A percentile compares a stretch with the other conserved stretches of the same genome.
phyloP scores from a whole-genome alignment of 2,888 invertebrate genomes.

The Spicauda simplicius region DNA sequence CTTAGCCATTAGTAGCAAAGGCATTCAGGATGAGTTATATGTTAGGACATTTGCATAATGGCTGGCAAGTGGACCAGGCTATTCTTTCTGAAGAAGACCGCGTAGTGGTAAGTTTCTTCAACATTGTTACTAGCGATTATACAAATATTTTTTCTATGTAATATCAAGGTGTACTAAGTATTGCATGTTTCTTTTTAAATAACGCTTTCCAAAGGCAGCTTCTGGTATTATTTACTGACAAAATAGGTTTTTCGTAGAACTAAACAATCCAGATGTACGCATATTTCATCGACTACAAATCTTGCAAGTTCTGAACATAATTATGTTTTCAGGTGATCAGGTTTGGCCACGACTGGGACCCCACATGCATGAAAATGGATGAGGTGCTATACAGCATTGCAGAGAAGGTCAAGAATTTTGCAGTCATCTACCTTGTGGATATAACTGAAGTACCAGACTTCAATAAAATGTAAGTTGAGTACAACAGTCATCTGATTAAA shows the following conservation, averaged over 20 bases:
- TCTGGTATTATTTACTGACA: too few relatives aligned
- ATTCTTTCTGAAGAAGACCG: constrained; percentile 99
- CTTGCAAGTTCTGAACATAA: not conserved
- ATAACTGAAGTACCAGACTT: constrained; percentile 99
- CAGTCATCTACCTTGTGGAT: constrained; percentile 98
- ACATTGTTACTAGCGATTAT: not conserved
- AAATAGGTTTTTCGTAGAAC: too few relatives aligned
- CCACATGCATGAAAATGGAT: constrained; percentile 99
- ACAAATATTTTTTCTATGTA: too few relatives aligned
- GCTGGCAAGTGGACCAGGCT: constrained; percentile 99
- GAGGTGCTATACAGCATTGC: constrained; percentile 98
- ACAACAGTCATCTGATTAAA: too few relatives aligned
- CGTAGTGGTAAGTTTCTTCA: constrained; percentile 91
- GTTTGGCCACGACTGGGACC: constrained; percentile 99
- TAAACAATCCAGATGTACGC: too few relatives aligned
- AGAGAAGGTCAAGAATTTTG: constrained; percentile 99
- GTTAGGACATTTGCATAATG: constrained; percentile 99
- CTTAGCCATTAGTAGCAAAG: not conserved
- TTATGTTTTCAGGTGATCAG: constrained; percentile 90
- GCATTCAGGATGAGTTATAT: constrained; percentile 96
- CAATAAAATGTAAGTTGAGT: constrained; percentile 95
- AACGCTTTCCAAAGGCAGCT: too few relatives aligned
- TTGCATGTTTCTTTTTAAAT: too few relatives aligned
- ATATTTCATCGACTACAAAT: too few relatives aligned
- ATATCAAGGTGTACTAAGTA: too few relatives aligned